phyloP scores from a whole-genome alignment of 2,888 invertebrate genomes.

The Clusia tigrina region DNA sequence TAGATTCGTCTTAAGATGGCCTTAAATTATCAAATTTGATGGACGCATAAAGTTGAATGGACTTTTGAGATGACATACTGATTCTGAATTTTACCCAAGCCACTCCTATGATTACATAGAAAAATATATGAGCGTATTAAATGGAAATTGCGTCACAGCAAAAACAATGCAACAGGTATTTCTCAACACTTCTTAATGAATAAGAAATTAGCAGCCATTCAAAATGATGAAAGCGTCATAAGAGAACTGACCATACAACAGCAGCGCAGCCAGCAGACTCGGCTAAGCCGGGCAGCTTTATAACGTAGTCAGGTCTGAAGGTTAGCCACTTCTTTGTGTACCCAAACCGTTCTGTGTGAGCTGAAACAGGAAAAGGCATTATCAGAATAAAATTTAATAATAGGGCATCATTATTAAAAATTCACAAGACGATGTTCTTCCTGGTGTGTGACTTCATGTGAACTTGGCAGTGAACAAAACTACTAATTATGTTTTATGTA shows the following conservation, averaged over 20 bases:
- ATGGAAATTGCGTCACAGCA: background rate
- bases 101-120: background rate
- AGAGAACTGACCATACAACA: background rate
- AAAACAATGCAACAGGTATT: background rate
- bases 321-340: constrained; percentile 26
- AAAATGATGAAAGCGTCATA: background rate
- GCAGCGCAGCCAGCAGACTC: constrained; percentile 4
- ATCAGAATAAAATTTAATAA: background rate
- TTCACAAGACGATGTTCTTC: background rate
- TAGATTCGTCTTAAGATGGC: too few relatives aligned
- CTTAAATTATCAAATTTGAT: too few relatives aligned
- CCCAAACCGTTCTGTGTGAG: constrained; percentile 15
- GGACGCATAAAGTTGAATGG: too few relatives aligned
- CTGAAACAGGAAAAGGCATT: background rate
- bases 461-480: background rate
- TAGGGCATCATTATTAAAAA: background rate
- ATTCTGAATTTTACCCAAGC: background rate
- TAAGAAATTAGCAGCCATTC: too few relatives aligned
- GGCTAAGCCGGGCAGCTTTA: background rate
- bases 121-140: background rate
- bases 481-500: too few relatives aligned
- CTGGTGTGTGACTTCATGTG: background rate
- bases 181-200: background rate
- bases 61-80: constrained; percentile 2
- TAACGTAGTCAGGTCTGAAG: constrained; percentile 23